Percentiles rank a stretch among this genome's conserved stretches.
These are phyloP conservation scores for Troides oblongomaculatus DNA, from an alignment of 2,888 invertebrate species.

Conservation along the genomic window DNA sequence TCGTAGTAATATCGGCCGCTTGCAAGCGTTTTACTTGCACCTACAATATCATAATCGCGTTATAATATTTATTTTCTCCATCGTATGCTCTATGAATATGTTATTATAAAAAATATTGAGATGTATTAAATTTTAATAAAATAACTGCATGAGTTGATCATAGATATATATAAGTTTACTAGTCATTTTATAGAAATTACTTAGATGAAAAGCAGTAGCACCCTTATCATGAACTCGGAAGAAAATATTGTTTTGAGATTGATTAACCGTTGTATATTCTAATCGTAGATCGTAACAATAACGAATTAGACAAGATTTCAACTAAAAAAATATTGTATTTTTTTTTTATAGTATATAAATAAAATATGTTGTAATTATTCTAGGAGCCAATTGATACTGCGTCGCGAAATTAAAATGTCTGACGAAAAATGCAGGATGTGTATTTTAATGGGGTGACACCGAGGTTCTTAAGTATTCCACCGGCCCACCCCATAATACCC, in stretches of 20 bases:
- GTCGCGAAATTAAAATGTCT: conserved; percentile 73
- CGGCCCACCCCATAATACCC: conserved; percentile 77
- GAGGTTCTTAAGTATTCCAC: conserved; percentile 79
- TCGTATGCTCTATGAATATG: conserved; percentile 13
- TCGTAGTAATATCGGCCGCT: conserved; percentile 64
- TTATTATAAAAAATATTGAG: conserved; percentile 17
- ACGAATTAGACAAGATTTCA: no score
- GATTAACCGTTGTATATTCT: no score
- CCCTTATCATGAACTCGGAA: no score
- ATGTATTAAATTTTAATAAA: conserved; percentile 16
- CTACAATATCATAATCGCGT: conserved; percentile 49
- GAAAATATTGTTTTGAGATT: no score
- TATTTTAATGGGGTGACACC: conserved; percentile 80
- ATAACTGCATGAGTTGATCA: background rate
- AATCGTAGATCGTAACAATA: no score
- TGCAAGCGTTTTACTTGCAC: conserved; percentile 64
- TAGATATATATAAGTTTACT: no score
- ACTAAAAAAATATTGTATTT: background rate
- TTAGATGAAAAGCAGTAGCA: no score
- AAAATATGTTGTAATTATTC: background rate
- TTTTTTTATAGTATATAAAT: background rate
- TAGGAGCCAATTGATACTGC: conserved; percentile 46
- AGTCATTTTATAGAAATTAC: no score
- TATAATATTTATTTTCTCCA: conserved; percentile 40
- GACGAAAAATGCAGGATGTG: conserved; percentile 76